A percentile compares a stretch with the other conserved stretches of the same genome.
Evolutionary conservation across 92 coral and sea anemone species (phyloP).

Genomic region (Parazoanthus swiftii): DNA sequence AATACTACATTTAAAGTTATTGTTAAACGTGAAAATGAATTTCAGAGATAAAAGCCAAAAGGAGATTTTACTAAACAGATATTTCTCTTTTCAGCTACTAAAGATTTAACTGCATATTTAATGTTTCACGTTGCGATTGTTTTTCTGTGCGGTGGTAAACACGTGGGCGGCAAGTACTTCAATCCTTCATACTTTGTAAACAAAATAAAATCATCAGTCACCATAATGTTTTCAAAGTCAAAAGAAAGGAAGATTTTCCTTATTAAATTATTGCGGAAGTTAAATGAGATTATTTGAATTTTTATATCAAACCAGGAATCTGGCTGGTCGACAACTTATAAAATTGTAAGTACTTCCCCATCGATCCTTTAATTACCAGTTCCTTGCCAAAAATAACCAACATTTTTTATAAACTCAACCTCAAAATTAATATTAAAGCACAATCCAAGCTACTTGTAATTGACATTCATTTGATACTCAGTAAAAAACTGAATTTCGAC

Average conservation of each 20-base stretch:
- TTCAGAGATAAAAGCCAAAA: too few relatives aligned
- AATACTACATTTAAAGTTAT: too few relatives aligned
- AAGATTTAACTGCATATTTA: too few relatives aligned
- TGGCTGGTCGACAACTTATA: not conserved
- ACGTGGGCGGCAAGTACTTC: not conserved
- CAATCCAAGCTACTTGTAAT: not conserved
- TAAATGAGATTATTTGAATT: not conserved
- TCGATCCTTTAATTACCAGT: not conserved
- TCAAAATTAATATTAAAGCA: not conserved
- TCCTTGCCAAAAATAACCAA: not conserved
- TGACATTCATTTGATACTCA: too few relatives aligned
- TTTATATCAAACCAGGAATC: not conserved
- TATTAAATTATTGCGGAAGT: not conserved
- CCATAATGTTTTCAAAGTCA: not conserved
- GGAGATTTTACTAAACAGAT: too few relatives aligned
- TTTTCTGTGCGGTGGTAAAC: not conserved
- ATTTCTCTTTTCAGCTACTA: not conserved
- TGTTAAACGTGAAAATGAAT: not conserved
- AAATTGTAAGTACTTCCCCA: not conserved
- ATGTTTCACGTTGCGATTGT: not conserved
- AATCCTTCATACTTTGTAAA: not conserved
- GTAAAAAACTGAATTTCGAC: not conserved
- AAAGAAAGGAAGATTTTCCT: not conserved
- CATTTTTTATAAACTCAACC: not conserved
- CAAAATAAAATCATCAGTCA: not conserved